Conservation (phyloP, 2,113 vertebrate genomes). For the Pogonocichla stellata region DNA sequence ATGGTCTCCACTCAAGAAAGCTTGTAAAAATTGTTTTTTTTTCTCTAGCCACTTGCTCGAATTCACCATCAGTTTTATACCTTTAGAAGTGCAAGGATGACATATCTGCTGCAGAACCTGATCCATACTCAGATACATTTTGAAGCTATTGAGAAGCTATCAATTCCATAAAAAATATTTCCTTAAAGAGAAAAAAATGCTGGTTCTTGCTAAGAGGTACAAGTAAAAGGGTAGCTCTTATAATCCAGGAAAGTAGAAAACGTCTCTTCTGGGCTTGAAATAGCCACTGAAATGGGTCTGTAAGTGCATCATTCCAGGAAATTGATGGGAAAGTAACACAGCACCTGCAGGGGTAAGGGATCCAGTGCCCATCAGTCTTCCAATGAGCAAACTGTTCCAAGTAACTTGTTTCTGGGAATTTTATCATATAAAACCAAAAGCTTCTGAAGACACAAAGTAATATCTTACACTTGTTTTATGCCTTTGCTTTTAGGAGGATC, state of each 20-base stretch:
- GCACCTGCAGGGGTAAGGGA: background rate
- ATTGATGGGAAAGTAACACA: background rate
- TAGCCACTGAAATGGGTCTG: background rate
- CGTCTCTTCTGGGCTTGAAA: background rate
- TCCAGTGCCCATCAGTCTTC: background rate
- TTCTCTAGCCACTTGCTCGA: background rate
- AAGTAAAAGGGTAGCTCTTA: background rate
- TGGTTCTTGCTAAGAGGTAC: background rate
- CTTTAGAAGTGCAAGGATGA: background rate
- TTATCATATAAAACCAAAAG: background rate
- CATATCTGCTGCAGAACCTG: background rate
- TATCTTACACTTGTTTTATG: background rate
- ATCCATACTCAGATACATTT: background rate
- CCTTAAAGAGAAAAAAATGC: background rate
- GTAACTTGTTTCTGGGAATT: constrained; percentile 27
- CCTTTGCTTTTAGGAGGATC: background rate
- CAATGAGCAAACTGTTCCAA: background rate
- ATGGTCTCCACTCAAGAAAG: background rate
- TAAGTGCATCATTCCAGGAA: background rate
- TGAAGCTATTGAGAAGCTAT: background rate
- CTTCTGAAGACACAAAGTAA: background rate
- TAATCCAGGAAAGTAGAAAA: background rate
- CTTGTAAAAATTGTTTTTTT: background rate
- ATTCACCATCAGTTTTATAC: background rate
- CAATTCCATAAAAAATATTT: background rate